Conservation (phyloP, 2,113 vertebrate species). For the Tachuris rubrigastra region DNA sequence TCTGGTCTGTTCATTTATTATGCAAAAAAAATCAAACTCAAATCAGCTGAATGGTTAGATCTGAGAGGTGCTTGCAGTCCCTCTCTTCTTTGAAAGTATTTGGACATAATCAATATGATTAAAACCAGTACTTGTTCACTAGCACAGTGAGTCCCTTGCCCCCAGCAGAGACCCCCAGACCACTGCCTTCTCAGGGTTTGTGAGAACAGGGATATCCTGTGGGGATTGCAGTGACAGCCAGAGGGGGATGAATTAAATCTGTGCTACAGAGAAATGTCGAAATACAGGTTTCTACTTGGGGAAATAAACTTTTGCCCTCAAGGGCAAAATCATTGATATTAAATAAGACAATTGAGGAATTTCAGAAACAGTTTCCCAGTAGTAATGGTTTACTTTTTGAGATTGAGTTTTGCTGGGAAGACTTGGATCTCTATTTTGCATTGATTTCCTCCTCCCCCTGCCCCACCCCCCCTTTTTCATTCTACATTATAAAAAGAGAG, state of each 20-base stretch:
- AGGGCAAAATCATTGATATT: not conserved
- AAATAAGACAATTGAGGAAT: not conserved
- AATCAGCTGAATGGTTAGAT: not conserved
- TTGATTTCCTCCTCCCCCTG: fast-evolving
- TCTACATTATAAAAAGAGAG: not conserved
- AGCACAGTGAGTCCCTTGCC: not conserved
- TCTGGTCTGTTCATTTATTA: not conserved
- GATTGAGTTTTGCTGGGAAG: not conserved
- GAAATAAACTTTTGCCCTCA: not conserved
- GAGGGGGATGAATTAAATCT: not conserved
- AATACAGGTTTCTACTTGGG: not conserved
- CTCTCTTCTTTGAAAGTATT: not conserved
- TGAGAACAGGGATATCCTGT: fast-evolving
- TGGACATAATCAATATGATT: not conserved
- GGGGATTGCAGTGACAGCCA: not conserved
- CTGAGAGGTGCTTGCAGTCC: not conserved
- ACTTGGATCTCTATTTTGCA: not conserved
- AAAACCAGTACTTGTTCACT: not conserved
- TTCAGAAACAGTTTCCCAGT: not conserved
- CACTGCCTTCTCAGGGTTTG: fast-evolving
- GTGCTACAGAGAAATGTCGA: fast-evolving
- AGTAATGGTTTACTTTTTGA: not conserved
- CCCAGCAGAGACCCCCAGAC: fast-evolving
- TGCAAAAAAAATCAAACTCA: not conserved
- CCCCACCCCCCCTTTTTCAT: not conserved